phyloP scores from a whole-genome alignment of 2,113 vertebrate genomes.

The Corythaeola cristata region DNA sequence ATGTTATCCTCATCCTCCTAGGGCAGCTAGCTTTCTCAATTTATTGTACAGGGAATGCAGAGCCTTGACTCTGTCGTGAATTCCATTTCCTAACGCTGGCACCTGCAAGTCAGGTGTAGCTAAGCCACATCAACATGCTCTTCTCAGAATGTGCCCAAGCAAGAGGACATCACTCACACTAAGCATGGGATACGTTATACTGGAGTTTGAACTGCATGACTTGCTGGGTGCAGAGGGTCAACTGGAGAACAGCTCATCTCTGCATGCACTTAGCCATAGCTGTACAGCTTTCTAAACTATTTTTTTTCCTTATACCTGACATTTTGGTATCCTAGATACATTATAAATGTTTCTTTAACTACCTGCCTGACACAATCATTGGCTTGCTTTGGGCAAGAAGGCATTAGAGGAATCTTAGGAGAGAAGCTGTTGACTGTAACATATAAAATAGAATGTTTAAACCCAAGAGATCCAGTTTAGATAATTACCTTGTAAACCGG shows the following conservation, averaged over 20 bases:
- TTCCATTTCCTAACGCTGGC: background rate
- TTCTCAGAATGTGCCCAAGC: background rate
- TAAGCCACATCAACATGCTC: background rate
- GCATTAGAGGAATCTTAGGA: background rate
- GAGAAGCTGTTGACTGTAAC: background rate
- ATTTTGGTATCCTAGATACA: background rate
- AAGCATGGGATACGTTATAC: background rate
- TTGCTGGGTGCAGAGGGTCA: background rate
- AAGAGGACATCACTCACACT: background rate
- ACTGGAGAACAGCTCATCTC: background rate
- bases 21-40: background rate
- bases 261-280: background rate
- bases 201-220: background rate
- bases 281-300: background rate
- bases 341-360: background rate
- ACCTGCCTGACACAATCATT: background rate
- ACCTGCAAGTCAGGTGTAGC: background rate
- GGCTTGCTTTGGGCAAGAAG: background rate
- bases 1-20: background rate
- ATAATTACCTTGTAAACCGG: background rate
- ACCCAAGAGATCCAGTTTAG: background rate
- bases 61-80: background rate
- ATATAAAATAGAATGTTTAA: background rate
- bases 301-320: background rate
- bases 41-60: background rate